Base-by-base conservation (phyloP, 2,888 invertebrate species). In the Cryptocephalus primarius region DNA sequence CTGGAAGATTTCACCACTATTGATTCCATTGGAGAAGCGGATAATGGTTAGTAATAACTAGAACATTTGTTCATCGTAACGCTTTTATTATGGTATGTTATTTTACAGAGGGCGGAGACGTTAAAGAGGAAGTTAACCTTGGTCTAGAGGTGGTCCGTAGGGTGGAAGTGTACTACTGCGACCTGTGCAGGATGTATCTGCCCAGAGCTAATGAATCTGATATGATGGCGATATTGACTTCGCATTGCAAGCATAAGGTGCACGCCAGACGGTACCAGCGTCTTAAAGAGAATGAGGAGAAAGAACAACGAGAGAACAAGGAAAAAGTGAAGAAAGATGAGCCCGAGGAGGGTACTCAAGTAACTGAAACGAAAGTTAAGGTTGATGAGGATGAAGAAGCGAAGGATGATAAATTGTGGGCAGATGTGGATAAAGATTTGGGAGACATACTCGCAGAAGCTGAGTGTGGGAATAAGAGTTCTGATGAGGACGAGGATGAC, bases 1-100 rank as follows among this genome's bases (percentile, higher is more conserved):
- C 73, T 89, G 54, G 88, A 88, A 55, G 87, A 88, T 63, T 89
- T 88, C 63, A 85, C 88, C 76, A 88, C 89, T 1, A 77, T 90
- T n/a, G 89, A 90, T 69, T 88, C 89, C 3, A 86, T 89, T 32
- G 89, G 89, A 8, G 88, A 88, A 68, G 87, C 86, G 68, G 88
- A 88, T 22, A 22, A 22, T 68, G 87, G 87, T 68, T 88, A 88
- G 69, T 11, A 11, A 22, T 6, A 22, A 6, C 6, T 22, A 22
- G 22, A 22, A 4, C 22, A 6, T 22, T 2, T 22, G n/a, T 22
- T 22, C 22, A 22, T 22, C 6, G 4, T 6, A 36, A 36, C 22
- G 6, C 22, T 22, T 22, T 22, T 6, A 22, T 22, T 22, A 22
- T 22, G 22, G 22, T 22, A 22, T 36, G 36, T 36, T 11, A 6